Base-by-base conservation (phyloP, 1,140 invertebrate species). In the Pseudomyrmex flavicornis region DNA sequence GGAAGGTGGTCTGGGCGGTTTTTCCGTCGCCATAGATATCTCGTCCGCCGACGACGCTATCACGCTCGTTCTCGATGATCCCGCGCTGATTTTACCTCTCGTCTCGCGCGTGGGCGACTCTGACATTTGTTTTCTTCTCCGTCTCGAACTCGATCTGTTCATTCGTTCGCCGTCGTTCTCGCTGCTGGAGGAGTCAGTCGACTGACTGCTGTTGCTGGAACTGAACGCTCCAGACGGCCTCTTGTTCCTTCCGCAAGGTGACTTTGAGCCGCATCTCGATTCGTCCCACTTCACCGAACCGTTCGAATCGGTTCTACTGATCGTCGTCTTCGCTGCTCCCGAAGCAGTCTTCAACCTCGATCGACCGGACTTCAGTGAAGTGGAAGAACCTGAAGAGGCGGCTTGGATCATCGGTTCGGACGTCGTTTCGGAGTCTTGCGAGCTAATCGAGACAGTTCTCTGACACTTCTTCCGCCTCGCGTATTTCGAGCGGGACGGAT, bases 41-140 rank as follows among this genome's bases (percentile, higher is more conserved):
- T 96, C 96, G 88, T 96, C 95, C 8, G 95, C 94, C 8, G 95
- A 96, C 8, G 95, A 95, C 70, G 94, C 93, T 26, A 95, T 89
- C 0, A 93, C 84, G 50, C 95, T 95, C 0, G 94, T 95, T 83
- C 93, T 92, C 0, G 95, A 95, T 0, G 95, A 95, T 56, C 89
- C 91, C 1, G 83, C 86, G 70, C 92, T 94, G 46, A 89, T 92
- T 73, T 90, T 91, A 17, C 87, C 84, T 73, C 82, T 91, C 44
- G 79, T 90, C 13, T 92, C 92, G 54, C 68, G 20, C 52, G 90
- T 85, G 0, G 91, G 89, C 0, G 91, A 92, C 59, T 88, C 72
- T 13, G 89, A 90, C 20, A 84, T 46, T 74, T 87, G 59, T 73
- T 79, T 84, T 80, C 84, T 90, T 17, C 88, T 63, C 22, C 84